Evolutionary conservation across 2,888 invertebrate species (phyloP), one percentile per base, ranked within the genome.

Genomic region (Campoletis raptor): DNA sequence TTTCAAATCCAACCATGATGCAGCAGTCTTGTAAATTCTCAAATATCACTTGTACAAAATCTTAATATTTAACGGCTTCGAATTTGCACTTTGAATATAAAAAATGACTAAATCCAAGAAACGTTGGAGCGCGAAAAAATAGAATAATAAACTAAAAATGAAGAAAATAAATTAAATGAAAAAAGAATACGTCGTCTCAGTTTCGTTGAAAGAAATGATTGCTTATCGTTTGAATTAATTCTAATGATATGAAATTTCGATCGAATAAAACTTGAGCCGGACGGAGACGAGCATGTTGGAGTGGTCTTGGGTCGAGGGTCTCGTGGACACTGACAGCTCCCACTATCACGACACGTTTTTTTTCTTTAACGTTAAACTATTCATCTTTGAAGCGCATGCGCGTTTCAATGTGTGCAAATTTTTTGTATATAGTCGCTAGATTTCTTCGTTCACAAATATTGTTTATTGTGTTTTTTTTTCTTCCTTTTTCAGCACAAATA

Each of bases 1-100:
- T 92, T 84, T 90, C 85, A 73, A 90, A 90, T 85, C 92, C 92
- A 87, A 93, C 93, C 93, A 93, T 92, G 86, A 85, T 88, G 89
- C 21, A 42, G 61, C 79, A 76, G 76, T 85, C 64, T 83, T 85
- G 82, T 82, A 21, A 78, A 73, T 69, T 79, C 42, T 64, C 54
- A 40, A 80, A 80, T 66, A 57, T 24, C 30, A 36, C 40, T 40
- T n/a, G 61, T 5, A 76, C 12, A 42, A 57, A 67, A 7, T 21
- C 15, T 40, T 40, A 76, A 45, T 48, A n/a, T 48, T 48, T 48
- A 6, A 45, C 36, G 10, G n/a, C 40, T 70, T 21, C 10, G 6
- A 64, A 21, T 24, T 66, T 37, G 30, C 40, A 85, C 64, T 66
- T 70, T 21, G 36, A 67, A 57, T n/a, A n/a, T n/a, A 45, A n/a